Evolutionary conservation across 1,140 invertebrate species (phyloP).

Genomic region (Chelonus insularis): DNA sequence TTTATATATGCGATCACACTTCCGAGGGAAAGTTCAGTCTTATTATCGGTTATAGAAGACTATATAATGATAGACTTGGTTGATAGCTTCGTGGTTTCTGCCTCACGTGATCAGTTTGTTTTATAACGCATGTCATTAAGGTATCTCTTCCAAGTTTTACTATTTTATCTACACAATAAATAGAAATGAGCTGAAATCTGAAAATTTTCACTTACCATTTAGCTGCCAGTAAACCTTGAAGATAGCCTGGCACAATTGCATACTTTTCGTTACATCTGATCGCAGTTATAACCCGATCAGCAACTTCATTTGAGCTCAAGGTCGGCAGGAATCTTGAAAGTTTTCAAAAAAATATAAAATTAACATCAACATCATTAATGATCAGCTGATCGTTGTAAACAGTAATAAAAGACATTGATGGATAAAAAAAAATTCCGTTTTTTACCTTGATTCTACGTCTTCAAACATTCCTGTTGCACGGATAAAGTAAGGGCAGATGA

Average conservation of each 20-base stretch:
- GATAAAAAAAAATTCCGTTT: neutral
- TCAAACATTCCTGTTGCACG: constrained; percentile 89
- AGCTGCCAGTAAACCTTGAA: constrained; percentile 67
- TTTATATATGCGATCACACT: constrained; percentile 16
- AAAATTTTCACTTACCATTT: constrained; percentile 68
- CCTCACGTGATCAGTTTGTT: constrained; percentile 5
- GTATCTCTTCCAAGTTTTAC: neutral
- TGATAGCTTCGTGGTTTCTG: constrained; percentile 10
- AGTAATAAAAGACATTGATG: neutral
- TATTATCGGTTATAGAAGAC: constrained; percentile 22
- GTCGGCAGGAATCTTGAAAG: constrained; percentile 75
- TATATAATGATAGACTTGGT: constrained; percentile 21
- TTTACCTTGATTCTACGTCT: constrained; percentile 80
- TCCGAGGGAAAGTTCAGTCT: constrained; percentile 15
- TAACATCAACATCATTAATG: too few species aligned
- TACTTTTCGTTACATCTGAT: constrained; percentile 79
- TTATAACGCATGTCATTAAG: constrained; percentile 9
- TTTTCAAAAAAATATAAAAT: neutral
- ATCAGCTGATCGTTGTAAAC: too few species aligned
- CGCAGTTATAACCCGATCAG: constrained; percentile 78
- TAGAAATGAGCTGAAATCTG: too few species aligned
- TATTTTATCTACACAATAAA: too few species aligned
- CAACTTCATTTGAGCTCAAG: constrained; percentile 84
- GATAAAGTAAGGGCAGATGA: constrained; percentile 93
- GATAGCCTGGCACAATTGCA: constrained; percentile 76